Evolutionary conservation across 2,113 vertebrate species (phyloP), one percentile per base, ranked within the genome.

Genomic region (Macrotis lagotis): DNA sequence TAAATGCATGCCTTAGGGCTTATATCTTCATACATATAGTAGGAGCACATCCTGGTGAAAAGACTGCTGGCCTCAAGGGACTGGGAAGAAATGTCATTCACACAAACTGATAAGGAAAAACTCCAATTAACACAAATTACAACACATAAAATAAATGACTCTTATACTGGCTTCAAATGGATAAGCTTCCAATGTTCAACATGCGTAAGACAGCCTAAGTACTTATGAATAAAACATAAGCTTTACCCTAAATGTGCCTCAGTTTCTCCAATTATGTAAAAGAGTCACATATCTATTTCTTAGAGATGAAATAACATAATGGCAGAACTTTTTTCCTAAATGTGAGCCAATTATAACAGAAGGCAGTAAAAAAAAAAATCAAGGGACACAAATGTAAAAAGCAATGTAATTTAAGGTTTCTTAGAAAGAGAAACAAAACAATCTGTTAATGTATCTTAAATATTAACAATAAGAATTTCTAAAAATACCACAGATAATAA

Each of bases 91-190:
- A 93, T 16, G 0, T 19, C 90, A 51, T 74, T 50, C 55, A 93
- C 8, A 44, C n/a, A 50, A 90, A 92, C 88, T 48, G 24, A 90
- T 48, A 55, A 51, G 94, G 83, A 50, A 49, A 97, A 90, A 88
- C n/a, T 44, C 66, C 37, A 14, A 92, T 28, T 66, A 37, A 24
- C 48, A 95, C 47, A 88, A 48, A 88, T 51, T 94, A 47, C 6
- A 95, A 7, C 28, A 8, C 50, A 4, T 88, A 92, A 93, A 94
- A 90, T 44, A 94, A 92, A 83, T 44, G 66, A 83, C 66, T 83
- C 66, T 83, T n/a, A 24, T 4, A 91, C 3, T 53, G 66, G 90
- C n/a, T 3, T 88, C 25, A 92, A n/a, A 51, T 1, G n/a, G 53
- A 89, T 16, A 51, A 74, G n/a, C 26, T 11, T 2, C 91, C 2